phyloP scores from a whole-genome alignment of 1,140 invertebrate genomes.

The Copidosoma floridanum region DNA sequence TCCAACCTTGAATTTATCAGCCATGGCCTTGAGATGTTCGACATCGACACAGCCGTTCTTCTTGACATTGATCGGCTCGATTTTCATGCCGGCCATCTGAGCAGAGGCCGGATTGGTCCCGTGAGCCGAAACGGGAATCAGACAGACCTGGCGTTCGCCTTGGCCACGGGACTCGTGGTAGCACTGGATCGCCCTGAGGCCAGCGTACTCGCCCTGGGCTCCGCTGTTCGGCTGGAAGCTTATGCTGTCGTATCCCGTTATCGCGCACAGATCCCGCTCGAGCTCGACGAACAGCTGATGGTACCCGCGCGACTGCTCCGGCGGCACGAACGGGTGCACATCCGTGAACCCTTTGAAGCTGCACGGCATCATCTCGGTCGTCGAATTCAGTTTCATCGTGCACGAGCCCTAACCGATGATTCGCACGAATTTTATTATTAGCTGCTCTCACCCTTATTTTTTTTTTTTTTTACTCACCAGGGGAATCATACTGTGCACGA shows the following conservation, averaged over 20 bases:
- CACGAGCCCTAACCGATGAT: conserved; percentile 99
- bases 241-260: conserved; percentile 96
- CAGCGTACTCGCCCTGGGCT: conserved; percentile 98
- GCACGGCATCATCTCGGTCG: conserved; percentile 97
- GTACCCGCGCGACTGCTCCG: conserved; percentile 89
- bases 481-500: conserved; percentile 99
- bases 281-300: conserved; percentile 87
- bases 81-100: conserved; percentile 97
- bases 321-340: conserved; percentile 95
- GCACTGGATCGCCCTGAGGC: conserved; percentile 88
- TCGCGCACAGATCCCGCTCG: conserved; percentile 90
- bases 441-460: too few species aligned
- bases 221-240: conserved; percentile 99
- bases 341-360: conserved; percentile 90
- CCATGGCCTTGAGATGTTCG: conserved; percentile 80
- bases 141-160: conserved; percentile 84
- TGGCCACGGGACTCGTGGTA: conserved; percentile 88
- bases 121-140: conserved; percentile 97
- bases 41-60: conserved; percentile 91
- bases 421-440: too few species aligned
- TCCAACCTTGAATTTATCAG: conserved; percentile 70
- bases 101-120: conserved; percentile 99
- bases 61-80: conserved; percentile 83
- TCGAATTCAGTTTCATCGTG: conserved; percentile 99
- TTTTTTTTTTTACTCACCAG: too few species aligned